These are phyloP conservation scores for Clavelina lepadiformis DNA, from an alignment of 23 tunicate species.

Conservation along the genomic window DNA sequence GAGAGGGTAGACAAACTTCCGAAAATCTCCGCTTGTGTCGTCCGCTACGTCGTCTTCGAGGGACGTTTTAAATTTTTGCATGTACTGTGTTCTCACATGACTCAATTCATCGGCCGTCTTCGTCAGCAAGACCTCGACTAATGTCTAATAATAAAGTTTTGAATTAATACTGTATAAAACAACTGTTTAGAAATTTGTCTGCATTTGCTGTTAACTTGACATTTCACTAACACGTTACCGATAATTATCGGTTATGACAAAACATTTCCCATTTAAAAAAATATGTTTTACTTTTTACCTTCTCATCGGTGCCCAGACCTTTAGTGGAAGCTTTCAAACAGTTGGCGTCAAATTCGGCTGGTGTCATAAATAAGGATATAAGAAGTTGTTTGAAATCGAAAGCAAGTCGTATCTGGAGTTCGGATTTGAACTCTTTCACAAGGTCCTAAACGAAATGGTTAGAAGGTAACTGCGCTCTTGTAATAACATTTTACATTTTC, in stretches of 20 bases:
- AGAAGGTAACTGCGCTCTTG: too few relatives aligned
- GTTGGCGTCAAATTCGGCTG: conserved; percentile 47
- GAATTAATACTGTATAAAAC: neutral
- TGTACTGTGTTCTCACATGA: conserved; percentile 33
- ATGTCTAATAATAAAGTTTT: conserved; percentile 16
- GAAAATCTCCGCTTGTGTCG: conserved; percentile 83
- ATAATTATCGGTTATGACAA: neutral
- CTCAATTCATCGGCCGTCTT: conserved; percentile 34
- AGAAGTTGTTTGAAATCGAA: conserved; percentile 67
- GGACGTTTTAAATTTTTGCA: conserved; percentile 22
- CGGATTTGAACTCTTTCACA: conserved; percentile 68
- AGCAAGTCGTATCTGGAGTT: conserved; percentile 46
- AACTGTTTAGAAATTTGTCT: too few relatives aligned
- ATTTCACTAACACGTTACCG: too few relatives aligned
- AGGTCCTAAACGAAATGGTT: conserved; percentile 42
- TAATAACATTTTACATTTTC: too few relatives aligned
- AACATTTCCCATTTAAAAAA: neutral
- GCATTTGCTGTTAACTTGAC: too few relatives aligned
- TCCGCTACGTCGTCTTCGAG: conserved; percentile 79
- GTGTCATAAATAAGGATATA: conserved; percentile 42
- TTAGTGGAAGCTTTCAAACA: conserved; percentile 48
- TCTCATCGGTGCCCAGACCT: conserved; percentile 78
- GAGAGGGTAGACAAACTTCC: conserved; percentile 64
- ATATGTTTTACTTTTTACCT: conserved; percentile 5
- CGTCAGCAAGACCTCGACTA: conserved; percentile 76